Conservation (phyloP, 2,113 vertebrate genomes). For the Silurus glanis region DNA sequence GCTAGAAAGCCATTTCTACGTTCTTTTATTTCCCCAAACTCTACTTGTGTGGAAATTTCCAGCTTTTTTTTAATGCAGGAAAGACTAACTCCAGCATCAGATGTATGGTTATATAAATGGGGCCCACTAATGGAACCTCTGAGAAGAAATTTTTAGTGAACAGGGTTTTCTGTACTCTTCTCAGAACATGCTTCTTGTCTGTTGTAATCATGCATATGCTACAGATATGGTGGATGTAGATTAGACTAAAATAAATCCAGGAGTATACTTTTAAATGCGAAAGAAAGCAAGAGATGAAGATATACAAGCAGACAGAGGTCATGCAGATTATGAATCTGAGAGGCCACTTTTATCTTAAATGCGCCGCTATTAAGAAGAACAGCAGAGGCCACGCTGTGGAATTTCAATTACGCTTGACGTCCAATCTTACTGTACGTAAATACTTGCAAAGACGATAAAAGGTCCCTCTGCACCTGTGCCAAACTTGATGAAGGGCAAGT, state of each 20-base stretch:
- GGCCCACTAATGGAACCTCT: neutral
- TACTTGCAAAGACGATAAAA: slow-evolving; percentile 11
- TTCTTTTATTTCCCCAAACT: neutral
- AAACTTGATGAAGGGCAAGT: slow-evolving; percentile 43
- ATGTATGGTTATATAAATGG: neutral
- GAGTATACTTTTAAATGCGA: neutral
- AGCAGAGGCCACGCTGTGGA: slow-evolving; percentile 46
- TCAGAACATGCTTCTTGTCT: neutral
- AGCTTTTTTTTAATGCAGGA: neutral
- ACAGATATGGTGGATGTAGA: neutral
- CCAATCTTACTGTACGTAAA: slow-evolving; percentile 6
- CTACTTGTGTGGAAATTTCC: neutral
- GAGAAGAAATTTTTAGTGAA: neutral
- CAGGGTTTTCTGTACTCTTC: neutral
- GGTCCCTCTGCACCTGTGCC: slow-evolving; percentile 41
- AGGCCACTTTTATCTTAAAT: slow-evolving; percentile 47
- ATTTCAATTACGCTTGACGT: slow-evolving; percentile 47
- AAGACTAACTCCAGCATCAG: neutral
- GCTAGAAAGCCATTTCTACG: neutral
- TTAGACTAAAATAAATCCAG: neutral
- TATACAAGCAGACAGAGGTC: neutral
- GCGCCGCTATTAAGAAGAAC: slow-evolving; percentile 46
- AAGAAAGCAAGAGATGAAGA: neutral
- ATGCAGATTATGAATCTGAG: slow-evolving; percentile 35
- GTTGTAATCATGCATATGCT: neutral